Conservation (phyloP, 2,888 invertebrate genomes). For the Mylabris sibirica region DNA sequence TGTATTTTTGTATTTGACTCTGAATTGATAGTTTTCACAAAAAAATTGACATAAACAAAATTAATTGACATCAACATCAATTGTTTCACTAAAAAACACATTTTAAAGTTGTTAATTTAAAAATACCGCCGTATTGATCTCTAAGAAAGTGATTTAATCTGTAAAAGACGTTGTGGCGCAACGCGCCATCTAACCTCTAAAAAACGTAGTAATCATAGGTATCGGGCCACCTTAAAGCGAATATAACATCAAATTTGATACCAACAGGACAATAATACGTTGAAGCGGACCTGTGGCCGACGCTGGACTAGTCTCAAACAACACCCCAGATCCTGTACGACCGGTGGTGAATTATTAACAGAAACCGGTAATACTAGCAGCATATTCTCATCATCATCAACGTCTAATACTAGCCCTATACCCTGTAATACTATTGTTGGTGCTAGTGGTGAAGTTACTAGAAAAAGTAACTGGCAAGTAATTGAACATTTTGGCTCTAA, state of each 20-base stretch:
- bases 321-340: slow-evolving; percentile 54
- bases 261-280: slow-evolving; percentile 53
- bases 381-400: slow-evolving; percentile 49
- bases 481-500: slow-evolving; percentile 82
- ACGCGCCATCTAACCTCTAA: too few species aligned
- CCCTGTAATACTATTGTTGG: slow-evolving; percentile 30
- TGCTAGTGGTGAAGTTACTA: slow-evolving; percentile 64
- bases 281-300: slow-evolving; percentile 56
- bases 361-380: slow-evolving; percentile 49
- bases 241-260: background rate
- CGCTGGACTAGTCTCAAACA: slow-evolving; percentile 66
- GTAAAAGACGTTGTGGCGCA: too few species aligned
- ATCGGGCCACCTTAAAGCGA: too few species aligned
- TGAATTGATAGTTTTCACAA: too few species aligned
- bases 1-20: too few species aligned
- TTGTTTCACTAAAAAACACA: too few species aligned
- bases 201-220: too few species aligned
- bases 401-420: slow-evolving; percentile 52
- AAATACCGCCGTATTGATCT: too few species aligned
- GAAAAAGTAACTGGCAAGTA: slow-evolving; percentile 91
- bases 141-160: too few species aligned
- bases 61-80: too few species aligned
- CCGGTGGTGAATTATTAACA: slow-evolving; percentile 48
- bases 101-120: too few species aligned
- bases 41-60: too few species aligned